Percentiles rank a stretch among this genome's conserved stretches.
These are phyloP conservation scores for Deilephila elpenor DNA, from an alignment of 2,888 invertebrate species.

Conservation along the genomic window DNA sequence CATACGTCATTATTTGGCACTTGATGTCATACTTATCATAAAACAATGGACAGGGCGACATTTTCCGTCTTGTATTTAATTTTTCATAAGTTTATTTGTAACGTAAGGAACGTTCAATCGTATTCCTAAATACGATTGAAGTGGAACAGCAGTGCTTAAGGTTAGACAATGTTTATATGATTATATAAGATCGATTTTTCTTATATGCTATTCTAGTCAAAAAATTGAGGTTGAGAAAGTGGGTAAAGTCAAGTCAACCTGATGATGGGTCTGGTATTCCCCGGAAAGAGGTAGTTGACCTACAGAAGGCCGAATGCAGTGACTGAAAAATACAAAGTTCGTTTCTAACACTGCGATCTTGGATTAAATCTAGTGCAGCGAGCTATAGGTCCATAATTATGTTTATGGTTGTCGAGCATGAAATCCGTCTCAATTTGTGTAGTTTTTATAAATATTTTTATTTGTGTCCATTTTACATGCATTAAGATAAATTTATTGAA, in stretches of 20 bases:
- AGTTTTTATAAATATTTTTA: too few species aligned
- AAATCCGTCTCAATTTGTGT: too few species aligned
- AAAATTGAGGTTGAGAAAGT: background rate
- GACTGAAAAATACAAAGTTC: background rate
- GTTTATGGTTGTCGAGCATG: too few species aligned
- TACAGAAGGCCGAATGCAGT: background rate
- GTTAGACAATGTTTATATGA: background rate
- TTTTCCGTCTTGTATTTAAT: background rate
- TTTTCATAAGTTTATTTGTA: conserved; percentile 16
- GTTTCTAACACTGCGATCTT: background rate
- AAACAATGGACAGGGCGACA: conserved; percentile 13
- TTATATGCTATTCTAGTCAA: background rate
- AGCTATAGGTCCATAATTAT: too few species aligned
- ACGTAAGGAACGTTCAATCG: too few species aligned
- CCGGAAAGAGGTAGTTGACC: background rate
- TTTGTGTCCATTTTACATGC: too few species aligned
- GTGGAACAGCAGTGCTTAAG: background rate
- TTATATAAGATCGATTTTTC: background rate
- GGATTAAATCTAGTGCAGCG: background rate
- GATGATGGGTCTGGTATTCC: background rate
- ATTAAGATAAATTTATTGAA: too few species aligned
- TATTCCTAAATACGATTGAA: background rate
- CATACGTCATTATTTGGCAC: conserved; percentile 1
- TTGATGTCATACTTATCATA: conserved; percentile 10
- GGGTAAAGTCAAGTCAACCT: background rate